Evolutionary conservation across 2,888 invertebrate species (phyloP).

Genomic region (Gymnosoma rotundatum): DNA sequence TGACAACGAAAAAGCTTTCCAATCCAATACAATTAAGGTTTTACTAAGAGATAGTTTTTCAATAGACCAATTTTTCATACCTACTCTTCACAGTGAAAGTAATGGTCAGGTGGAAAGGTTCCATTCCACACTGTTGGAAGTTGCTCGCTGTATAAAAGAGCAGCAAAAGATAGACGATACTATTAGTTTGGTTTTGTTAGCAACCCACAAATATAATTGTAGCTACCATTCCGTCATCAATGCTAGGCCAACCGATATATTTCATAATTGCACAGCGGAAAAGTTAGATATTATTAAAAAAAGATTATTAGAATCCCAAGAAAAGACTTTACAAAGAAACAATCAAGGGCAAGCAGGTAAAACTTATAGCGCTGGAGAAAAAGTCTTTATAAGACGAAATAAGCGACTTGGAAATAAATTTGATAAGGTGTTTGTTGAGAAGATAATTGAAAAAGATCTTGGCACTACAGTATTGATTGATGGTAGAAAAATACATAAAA

Average conservation of each 20-base stretch:
- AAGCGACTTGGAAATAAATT: slow-evolving; percentile 46
- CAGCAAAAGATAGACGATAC: slow-evolving; percentile 60
- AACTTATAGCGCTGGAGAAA: slow-evolving; percentile 51
- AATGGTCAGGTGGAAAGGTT: slow-evolving; percentile 63
- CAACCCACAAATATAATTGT: slow-evolving; percentile 60
- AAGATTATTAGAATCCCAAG: too few species aligned
- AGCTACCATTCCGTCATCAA: slow-evolving; percentile 47
- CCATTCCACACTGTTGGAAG: slow-evolving; percentile 45
- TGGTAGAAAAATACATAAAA: slow-evolving; percentile 28
- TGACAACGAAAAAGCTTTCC: slow-evolving; percentile 56
- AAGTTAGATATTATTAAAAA: slow-evolving; percentile 13
- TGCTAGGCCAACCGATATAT: slow-evolving; percentile 15
- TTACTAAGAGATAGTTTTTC: slow-evolving; percentile 29
- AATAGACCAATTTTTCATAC: slow-evolving; percentile 28
- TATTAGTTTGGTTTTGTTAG: slow-evolving; percentile 57
- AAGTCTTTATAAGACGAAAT: slow-evolving; percentile 44
- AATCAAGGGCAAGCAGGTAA: slow-evolving; percentile 38
- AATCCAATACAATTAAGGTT: slow-evolving; percentile 39
- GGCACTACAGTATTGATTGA: slow-evolving; percentile 21
- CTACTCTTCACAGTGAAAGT: slow-evolving; percentile 50
- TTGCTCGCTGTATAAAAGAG: slow-evolving; percentile 39
- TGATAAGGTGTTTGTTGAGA: slow-evolving; percentile 49
- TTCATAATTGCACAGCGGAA: slow-evolving; percentile 16
- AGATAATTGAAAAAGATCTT: slow-evolving; percentile 41
- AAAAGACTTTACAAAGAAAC: slow-evolving; percentile 23